Conservation (phyloP, 2,113 vertebrate genomes). For the Ondatra zibethicus region DNA sequence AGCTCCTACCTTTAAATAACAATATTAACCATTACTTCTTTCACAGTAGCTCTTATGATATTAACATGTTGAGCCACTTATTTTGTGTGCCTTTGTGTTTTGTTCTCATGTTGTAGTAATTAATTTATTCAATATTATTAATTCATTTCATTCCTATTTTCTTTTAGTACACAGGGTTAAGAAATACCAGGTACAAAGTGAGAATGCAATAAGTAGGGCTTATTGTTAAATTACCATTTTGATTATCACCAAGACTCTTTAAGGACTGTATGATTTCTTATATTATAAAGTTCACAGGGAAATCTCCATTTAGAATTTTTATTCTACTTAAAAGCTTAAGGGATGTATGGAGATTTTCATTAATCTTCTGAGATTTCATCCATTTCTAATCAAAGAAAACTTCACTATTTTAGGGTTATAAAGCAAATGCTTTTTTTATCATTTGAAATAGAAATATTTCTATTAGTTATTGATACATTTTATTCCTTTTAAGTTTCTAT, state of each 20-base stretch:
- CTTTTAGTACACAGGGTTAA: neutral
- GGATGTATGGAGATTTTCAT: neutral
- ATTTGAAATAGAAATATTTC: conserved; percentile 46
- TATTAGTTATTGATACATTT: conserved; percentile 34
- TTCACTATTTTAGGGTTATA: neutral
- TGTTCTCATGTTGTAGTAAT: conserved; percentile 6
- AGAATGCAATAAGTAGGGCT: neutral
- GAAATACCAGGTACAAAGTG: conserved; percentile 24
- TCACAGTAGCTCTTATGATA: neutral
- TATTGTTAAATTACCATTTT: conserved; percentile 15
- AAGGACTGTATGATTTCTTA: conserved; percentile 15
- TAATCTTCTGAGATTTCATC: neutral
- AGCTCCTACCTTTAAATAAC: neutral
- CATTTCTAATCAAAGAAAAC: conserved; percentile 32
- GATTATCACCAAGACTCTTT: neutral
- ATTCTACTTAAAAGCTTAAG: conserved; percentile 44
- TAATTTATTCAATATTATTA: conserved; percentile 20
- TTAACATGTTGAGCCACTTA: neutral
- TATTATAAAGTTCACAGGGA: conserved; percentile 43
- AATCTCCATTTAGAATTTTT: conserved; percentile 9
- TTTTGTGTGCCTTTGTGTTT: neutral
- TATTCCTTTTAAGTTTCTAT: conserved; percentile 1
- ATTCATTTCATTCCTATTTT: conserved; percentile 43
- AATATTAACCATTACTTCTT: conserved; percentile 30
- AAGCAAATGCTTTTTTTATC: conserved; percentile 24